Evolutionary conservation across 1,140 invertebrate genomes (phyloP), one percentile per base, ranked within the genome.

Genomic region (Lordiphosa mommai): DNA sequence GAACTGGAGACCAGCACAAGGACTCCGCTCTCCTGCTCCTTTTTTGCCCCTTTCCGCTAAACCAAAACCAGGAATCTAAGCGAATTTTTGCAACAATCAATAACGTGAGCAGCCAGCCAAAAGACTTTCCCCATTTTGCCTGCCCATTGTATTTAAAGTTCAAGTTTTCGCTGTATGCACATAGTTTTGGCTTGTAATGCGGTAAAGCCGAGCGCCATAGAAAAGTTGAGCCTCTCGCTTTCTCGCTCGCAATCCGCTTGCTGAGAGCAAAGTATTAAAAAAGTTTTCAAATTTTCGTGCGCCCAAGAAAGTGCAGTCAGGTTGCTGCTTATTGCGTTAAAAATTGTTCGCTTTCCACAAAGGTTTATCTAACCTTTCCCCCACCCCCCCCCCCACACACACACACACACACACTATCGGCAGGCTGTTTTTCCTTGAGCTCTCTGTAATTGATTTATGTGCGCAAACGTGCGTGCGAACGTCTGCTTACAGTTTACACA

Each of bases 381-480:
- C 27, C 20, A 13, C 20, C 1, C 10, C 20, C 9, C 12, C 27
- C 10, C n/a, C 20, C 20, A 37, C 50, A 30, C 29, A 48, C 36
- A 50, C 20, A 37, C 50, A 30, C 29, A 48, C 36, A 50, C 17
- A 20, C 10, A 14, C 41, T 72, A 66, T 71, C 36, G 48, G 49
- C 46, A 52, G 48, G 10, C 12, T 37, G 50, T 59, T 43, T 50
- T 57, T 69, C 38, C 51, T 53, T 38, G 71, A 67, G 74, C 76
- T 44, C 77, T 44, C 72, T 80, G 74, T 80, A 80, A 80, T 80
- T 80, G 74, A 80, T 80, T 80, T 80, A 80, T 80, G 74, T 70
- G 66, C 66, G 61, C 70, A 59, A 74, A 73, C 73, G 73, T 79
- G 73, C 74, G 74, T 80, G 20, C 5, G 65, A 80, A 55, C 77